Evolutionary conservation across 2,888 invertebrate genomes (phyloP), one percentile per base, ranked within the genome.

Genomic region (Beris chalybata): DNA sequence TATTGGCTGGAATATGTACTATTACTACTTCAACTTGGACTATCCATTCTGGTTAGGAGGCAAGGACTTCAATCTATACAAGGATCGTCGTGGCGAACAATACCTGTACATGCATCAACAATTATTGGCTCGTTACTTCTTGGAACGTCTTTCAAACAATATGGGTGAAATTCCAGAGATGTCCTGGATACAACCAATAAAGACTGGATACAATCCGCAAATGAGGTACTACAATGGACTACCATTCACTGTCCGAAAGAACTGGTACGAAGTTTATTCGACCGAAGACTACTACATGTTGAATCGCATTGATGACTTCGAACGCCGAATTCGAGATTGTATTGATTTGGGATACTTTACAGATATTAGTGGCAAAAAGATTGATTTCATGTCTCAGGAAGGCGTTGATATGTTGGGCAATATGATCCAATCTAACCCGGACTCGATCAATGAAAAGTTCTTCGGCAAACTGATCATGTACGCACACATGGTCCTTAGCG

Each of bases 121-220:
- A 78, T 73, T 90, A 12, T 73, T 90, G 71, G 84, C 88, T 68
- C 87, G 88, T 84, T 92, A 90, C 79, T 88, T 91, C 76, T 83
- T 90, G 81, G 90, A 91, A 77, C 87, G 91, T 77, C 80, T 91
- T 65, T 87, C 89, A 9, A 86, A 89, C 74, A 87, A 86, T 68
- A 82, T 88, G 58, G 86, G 86, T n/a, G 87, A 88, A 70, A 86
- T 90, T 70, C 82, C 84, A 31, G 82, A 83, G 11, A 82, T 88
- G 67, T 82, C 85, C 31, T 83, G 83, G 74, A 80, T 83, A 67
- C 76, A 78, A 55, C 79, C 83, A 59, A 80, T 88, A 57, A 77
- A 85, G 71, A 81, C 85, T 68, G 88, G 89, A 7, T 90, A 85
- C 78, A 82, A 84, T 57, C 84, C 90, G 55, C 85, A 87, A 67